Evolutionary conservation across 2,113 vertebrate species (phyloP), one percentile per base, ranked within the genome.

Genomic region (Anolis carolinensis): DNA sequence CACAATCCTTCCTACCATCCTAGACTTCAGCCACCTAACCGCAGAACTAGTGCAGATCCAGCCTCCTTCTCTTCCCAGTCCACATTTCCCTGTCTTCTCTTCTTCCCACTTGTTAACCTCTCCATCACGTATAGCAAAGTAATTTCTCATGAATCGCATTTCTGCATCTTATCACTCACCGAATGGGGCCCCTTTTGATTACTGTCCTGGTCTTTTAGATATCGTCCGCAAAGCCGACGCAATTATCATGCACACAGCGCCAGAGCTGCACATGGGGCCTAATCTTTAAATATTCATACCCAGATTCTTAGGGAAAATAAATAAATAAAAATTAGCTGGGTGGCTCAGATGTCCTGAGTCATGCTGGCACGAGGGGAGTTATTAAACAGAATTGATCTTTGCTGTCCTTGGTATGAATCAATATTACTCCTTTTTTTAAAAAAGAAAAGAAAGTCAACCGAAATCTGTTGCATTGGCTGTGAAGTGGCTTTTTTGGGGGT

Each of bases 331-430:
- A 71, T 30, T 23, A 59, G 75, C 72, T 5, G 79, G 55, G 70
- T 75, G 74, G 30, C 9, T 36, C 27, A 88, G 89, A 90, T 92
- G 90, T 73, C n/a, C 83, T 0, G 75, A 92, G 79, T 89, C 68
- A 67, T 0, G 0, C 63, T 70, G 83, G 84, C 89, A 91, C 77
- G 5, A 44, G 34, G 25, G 50, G 90, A 93, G 80, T 91, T 93
- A 94, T 79, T 88, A 93, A 89, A 79, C 30, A 84, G 85, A 94
- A 94, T 75, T 82, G 92, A 95, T 95, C 90, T 95, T 92, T 91
- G 89, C 85, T 91, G 79, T 84, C 85, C 80, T 73, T 39, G 72
- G 84, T 85, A 82, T 86, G 79, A 91, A 94, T 94, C 93, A 91
- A 92, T 92, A 93, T 39, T 63, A 88, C 65, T 93, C 93, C 94